Conservation (phyloP, 2,113 vertebrate species). For the Vireo altiloquus region DNA sequence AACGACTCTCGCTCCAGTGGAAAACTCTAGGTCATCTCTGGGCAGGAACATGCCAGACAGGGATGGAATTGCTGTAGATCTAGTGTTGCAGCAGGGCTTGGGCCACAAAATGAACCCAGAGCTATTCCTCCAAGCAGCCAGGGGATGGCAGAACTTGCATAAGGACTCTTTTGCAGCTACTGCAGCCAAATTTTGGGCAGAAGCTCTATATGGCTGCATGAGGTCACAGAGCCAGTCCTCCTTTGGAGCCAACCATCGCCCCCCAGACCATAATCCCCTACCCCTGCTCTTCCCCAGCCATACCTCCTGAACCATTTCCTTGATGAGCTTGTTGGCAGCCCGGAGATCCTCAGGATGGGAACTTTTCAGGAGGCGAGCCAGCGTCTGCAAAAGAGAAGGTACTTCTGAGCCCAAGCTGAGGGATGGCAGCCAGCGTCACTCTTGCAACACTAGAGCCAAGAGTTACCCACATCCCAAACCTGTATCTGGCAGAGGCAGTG, state of each 20-base stretch:
- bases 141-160: neutral
- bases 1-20: neutral
- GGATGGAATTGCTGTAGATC: neutral
- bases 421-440: neutral
- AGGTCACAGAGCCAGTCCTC: neutral
- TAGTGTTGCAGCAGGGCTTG: neutral
- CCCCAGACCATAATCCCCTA: neutral
- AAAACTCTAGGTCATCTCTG: neutral
- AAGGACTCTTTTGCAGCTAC: neutral
- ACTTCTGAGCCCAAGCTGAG: neutral
- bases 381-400: constrained; percentile 74
- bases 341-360: constrained; percentile 93
- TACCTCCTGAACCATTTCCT: constrained; percentile 99
- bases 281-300: neutral
- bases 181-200: neutral
- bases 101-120: neutral
- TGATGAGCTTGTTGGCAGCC: constrained; percentile 97
- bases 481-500: neutral
- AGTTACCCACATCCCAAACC: neutral
- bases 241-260: neutral
- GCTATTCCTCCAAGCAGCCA: neutral
- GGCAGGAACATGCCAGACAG: neutral
- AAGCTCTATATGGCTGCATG: neutral
- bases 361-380: constrained; percentile 93
- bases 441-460: neutral